Percentiles rank a stretch among this genome's conserved stretches.
Evolutionary conservation across 2,113 vertebrate species (phyloP).

Genomic region (Plotosus lineatus): DNA sequence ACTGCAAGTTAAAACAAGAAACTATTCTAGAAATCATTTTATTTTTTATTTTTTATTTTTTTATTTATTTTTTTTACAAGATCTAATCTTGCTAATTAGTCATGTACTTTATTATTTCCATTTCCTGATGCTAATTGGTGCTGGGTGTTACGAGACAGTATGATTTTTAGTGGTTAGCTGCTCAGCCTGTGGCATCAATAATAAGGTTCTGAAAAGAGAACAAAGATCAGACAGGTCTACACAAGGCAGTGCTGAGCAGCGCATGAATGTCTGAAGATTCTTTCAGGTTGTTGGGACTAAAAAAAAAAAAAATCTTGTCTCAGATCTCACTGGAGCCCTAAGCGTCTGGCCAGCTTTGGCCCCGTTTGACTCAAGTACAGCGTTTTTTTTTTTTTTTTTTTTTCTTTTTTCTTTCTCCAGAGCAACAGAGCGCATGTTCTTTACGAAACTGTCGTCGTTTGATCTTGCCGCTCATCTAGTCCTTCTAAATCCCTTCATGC

Average conservation of each 20-base stretch:
- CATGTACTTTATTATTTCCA: constrained; percentile 8
- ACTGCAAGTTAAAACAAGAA: constrained; percentile 3
- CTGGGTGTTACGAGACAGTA: neutral
- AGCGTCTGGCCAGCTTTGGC: constrained; percentile 20
- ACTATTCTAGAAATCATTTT: neutral
- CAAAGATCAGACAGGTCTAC: neutral
- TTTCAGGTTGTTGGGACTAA: neutral
- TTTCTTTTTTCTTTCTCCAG: constrained; percentile 18
- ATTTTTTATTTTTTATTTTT: neutral
- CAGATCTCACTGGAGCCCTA: constrained; percentile 3
- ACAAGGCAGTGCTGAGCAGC: neutral
- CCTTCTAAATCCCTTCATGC: neutral
- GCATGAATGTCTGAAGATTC: neutral
- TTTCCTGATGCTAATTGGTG: neutral
- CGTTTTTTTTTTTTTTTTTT: neutral
- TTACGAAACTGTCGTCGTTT: constrained; percentile 35
- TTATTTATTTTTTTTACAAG: no score
- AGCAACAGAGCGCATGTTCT: constrained; percentile 13
- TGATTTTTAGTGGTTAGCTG: neutral
- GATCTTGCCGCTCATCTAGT: constrained; percentile 24
- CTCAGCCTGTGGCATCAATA: neutral
- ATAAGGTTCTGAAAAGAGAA: neutral
- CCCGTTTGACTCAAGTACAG: constrained; percentile 3
- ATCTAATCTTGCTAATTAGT: neutral
- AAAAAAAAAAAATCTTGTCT: neutral